Evolutionary conservation across 2,113 vertebrate species (phyloP).

Genomic region (Choloepus hoffmanni): DNA sequence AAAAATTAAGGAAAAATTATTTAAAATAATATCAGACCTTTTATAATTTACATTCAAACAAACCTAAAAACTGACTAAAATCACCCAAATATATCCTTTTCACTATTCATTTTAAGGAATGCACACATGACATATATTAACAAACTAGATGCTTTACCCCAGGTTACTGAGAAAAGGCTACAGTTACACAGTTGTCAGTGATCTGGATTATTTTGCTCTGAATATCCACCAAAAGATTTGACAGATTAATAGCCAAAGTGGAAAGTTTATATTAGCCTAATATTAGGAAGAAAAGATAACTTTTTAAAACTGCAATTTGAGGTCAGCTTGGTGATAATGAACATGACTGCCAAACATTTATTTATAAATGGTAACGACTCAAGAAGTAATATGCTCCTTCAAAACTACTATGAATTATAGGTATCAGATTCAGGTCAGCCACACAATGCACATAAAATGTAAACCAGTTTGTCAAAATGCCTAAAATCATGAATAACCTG

Average conservation of each 20-base stretch:
- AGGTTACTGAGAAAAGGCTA: too few relatives aligned
- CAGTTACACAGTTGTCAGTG: not conserved
- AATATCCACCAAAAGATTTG: not conserved
- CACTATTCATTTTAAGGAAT: not conserved
- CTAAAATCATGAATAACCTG: not conserved
- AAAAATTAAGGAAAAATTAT: not conserved
- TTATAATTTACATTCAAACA: not conserved
- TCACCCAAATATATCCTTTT: slow-evolving; percentile 8
- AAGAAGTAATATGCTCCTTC: not conserved
- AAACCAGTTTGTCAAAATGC: not conserved
- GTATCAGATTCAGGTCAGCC: not conserved
- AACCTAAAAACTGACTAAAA: not conserved
- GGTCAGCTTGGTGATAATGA: not conserved
- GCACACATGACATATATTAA: not conserved
- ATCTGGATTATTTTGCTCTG: not conserved
- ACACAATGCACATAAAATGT: not conserved
- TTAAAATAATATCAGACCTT: not conserved
- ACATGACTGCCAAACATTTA: not conserved
- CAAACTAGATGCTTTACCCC: too few relatives aligned
- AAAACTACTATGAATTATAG: not conserved
- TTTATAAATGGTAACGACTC: not conserved
- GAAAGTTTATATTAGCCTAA: not conserved
- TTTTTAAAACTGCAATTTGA: not conserved
- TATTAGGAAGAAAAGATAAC: not conserved
- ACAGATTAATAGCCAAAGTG: not conserved